Percentiles rank a stretch among this genome's conserved stretches.
Conservation (phyloP, 1,140 invertebrate genomes). For the Drosophila bifasciata region DNA sequence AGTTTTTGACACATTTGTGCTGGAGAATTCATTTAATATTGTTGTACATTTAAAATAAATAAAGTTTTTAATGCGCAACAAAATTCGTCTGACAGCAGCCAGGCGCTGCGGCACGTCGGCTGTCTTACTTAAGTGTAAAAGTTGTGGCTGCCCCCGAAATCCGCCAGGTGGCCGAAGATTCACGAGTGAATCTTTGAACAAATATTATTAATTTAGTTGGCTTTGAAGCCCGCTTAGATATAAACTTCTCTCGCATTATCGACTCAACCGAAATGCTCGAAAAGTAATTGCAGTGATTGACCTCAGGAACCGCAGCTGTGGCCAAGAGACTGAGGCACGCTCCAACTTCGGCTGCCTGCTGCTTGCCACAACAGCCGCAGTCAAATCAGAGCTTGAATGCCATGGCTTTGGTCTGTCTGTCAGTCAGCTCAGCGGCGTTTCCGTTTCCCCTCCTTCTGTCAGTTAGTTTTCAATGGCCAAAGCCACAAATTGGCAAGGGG, state of each 20-base stretch:
- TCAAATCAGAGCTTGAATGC: constrained; percentile 67
- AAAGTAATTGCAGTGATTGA: constrained; percentile 74
- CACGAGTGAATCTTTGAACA: neutral
- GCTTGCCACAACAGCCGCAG: constrained; percentile 49
- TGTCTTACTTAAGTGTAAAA: constrained; percentile 16
- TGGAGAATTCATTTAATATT: constrained; percentile 57
- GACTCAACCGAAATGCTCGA: constrained; percentile 37
- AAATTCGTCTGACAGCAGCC: constrained; percentile 43
- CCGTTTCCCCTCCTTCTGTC: constrained; percentile 1
- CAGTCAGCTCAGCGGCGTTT: constrained; percentile 2
- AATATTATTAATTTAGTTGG: constrained; percentile 14
- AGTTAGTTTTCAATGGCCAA: constrained; percentile 26
- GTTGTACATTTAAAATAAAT: constrained; percentile 52
- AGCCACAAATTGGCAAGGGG: constrained; percentile 49
- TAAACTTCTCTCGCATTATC: constrained; percentile 33
- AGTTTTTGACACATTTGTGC: constrained; percentile 63
- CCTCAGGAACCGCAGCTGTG: constrained; percentile 65
- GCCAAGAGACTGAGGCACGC: constrained; percentile 12
- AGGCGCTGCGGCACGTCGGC: neutral
- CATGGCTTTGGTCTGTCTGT: constrained; percentile 22
- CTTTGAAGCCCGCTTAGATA: constrained; percentile 10
- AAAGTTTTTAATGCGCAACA: constrained; percentile 56
- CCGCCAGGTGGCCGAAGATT: constrained; percentile 4
- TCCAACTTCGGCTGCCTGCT: constrained; percentile 6
- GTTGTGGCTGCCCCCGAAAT: neutral